These are phyloP conservation scores for Ormyrus labotus DNA, from an alignment of 2,888 invertebrate genomes.

Conservation along the genomic window DNA sequence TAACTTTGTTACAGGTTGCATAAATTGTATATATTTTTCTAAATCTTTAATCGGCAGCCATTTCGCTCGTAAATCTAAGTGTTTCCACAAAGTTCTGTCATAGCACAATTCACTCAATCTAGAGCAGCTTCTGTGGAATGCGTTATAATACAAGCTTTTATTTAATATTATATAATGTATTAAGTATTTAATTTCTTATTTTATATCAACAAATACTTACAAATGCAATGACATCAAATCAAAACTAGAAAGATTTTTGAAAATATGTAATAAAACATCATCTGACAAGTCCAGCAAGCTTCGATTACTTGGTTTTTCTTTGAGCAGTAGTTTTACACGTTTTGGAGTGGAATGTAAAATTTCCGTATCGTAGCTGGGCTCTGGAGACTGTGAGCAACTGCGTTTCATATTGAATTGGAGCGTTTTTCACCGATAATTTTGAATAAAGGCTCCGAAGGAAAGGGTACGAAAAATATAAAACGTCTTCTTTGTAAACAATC, in stretches of 20 bases:
- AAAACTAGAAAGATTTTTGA: conserved; percentile 74
- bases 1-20: conserved; percentile 74
- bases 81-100: conserved; percentile 78
- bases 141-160: neutral
- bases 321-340: conserved; percentile 60
- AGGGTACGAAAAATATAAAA: neutral
- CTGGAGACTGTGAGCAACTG: conserved; percentile 70
- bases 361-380: conserved; percentile 59
- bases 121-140: conserved; percentile 75
- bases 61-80: conserved; percentile 75
- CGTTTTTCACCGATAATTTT: conserved; percentile 5
- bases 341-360: conserved; percentile 56
- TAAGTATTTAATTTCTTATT: too few relatives aligned
- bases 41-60: conserved; percentile 70
- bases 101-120: conserved; percentile 76
- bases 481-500: conserved; percentile 28
- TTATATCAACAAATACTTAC: conserved; percentile 71
- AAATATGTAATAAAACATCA: conserved; percentile 78
- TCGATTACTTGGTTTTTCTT: conserved; percentile 33
- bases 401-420: conserved; percentile 67
- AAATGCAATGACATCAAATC: conserved; percentile 78
- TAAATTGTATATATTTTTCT: conserved; percentile 75
- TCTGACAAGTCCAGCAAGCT: conserved; percentile 79
- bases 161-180: neutral
- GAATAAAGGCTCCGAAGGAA: neutral